Evolutionary conservation across 2,797 vertebrate genomes (phyloP), one percentile per base, ranked within the genome.

Genomic region (Sebastes nivosus): DNA sequence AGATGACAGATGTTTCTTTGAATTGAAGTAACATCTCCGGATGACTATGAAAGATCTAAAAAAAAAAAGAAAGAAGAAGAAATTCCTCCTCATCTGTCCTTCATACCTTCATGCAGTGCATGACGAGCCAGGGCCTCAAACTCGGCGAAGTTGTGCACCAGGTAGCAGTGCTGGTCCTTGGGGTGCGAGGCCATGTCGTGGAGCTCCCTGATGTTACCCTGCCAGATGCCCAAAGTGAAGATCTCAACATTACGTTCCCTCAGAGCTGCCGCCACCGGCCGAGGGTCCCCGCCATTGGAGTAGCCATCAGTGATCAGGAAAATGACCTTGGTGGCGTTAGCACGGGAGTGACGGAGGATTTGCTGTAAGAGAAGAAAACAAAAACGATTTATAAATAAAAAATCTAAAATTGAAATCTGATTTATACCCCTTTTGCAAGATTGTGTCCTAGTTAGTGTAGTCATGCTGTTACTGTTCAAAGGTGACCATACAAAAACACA

Each of bases 271-370:
- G 98, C 98, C 72, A 98, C 90, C 0, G 98, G 98, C 63, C 98
- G 96, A 1, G 98, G 98, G 89, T 99, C 98, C 24, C 98, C 98
- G 0, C 98, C 98, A 0, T 99, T 99, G 29, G 98, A 99, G 95
- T 99, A 99, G 9, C 98, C 98, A 8, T 99, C 98, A 1, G 98
- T 99, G 87, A 99, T 98, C 72, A 99, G 97, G 93, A 99, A 99
- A 85, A 99, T 98, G 14, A 96, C 98, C 90, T 97, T 98, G 9
- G 97, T 97, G 55, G 98, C 94, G 42, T 99, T 99, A 38, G 95
- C 88, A 29, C 98, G 96, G 25, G 98, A 97, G 72, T 98, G 95
- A n/a, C 93, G 96, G 38, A 99, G 89, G 90, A 99, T 99, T 99
- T 99, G 97, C 98, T 99, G 95, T 25, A 82, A 10, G 73, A 72